Evolutionary conservation across 2,888 invertebrate species (phyloP), one percentile per base, ranked within the genome.

Genomic region (Frankliniella fusca): DNA sequence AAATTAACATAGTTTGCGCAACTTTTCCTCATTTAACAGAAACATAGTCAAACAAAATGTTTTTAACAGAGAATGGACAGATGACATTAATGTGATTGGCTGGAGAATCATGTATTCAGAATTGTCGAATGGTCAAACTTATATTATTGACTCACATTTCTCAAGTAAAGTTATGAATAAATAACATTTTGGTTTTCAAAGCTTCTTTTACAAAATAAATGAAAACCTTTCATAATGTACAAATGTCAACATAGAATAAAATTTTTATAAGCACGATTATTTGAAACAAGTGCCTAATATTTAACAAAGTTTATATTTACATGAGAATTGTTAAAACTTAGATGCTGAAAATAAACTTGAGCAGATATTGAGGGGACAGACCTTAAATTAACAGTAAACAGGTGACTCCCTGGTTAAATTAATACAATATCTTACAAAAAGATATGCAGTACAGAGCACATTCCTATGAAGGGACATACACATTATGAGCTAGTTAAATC

Each of bases 341-440:
- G 27, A 76, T 76, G 70, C 23, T 76, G 23, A 76, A 76, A 76
- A 61, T n/a, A 27, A 23, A 76, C 23, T 76, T 76, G 70, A 76
- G 70, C 70, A 76, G 23, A 23, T 27, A 27, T 76, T 8, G 70
- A 23, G 70, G 70, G 8, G n/a, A 12, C 23, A 76, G 38, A 54
- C 15, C 54, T 54, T 54, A 54, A 54, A 15, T 7, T 54, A 54
- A 38, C 38, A 54, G 54, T 54, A 11, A 54, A 20, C 54, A 20
- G 54, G 5, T 54, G 20, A 20, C 54, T 20, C 20, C 15, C 12
- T 54, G 20, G 54, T 20, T 54, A 54, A 54, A 38, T 38, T 15
- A 54, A 54, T 11, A 54, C 2, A 76, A 11, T 27, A 10, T 76
- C 70, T 2, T 10, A 27, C 70, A 9, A 76, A n/a, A 54, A 23